Evolutionary conservation across 2,797 vertebrate species (phyloP).

Genomic region (Thunnus albacares): DNA sequence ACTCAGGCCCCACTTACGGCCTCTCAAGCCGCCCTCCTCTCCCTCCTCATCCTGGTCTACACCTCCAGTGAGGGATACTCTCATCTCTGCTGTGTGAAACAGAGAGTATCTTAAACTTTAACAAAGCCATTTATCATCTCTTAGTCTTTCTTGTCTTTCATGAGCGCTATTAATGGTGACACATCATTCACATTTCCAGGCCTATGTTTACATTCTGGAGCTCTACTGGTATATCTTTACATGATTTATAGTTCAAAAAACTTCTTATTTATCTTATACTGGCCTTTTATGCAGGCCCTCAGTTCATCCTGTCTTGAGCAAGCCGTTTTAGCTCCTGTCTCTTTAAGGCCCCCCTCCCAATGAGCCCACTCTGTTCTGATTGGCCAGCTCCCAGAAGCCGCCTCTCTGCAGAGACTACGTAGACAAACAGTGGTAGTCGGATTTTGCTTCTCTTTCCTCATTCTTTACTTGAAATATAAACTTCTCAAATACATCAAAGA

Average conservation of each 20-base stretch:
- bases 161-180: not conserved
- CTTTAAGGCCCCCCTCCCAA: too few species aligned
- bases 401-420: too few species aligned
- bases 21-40: slow-evolving; percentile 67
- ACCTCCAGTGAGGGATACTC: slow-evolving; percentile 42
- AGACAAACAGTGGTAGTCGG: too few species aligned
- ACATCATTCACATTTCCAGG: not conserved
- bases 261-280: too few species aligned
- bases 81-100: slow-evolving; percentile 7
- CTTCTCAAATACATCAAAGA: not conserved
- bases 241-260: too few species aligned
- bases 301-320: too few species aligned
- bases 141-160: not conserved
- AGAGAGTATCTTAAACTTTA: slow-evolving; percentile 2
- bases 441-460: too few species aligned
- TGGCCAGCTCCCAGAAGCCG: too few species aligned
- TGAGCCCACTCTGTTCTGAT: too few species aligned
- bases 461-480: not conserved
- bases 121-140: not conserved
- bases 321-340: too few species aligned
- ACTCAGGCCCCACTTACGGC: slow-evolving; percentile 81
- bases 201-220: not conserved
- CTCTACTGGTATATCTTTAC: too few species aligned
- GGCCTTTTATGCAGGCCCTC: too few species aligned
- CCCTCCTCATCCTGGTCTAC: slow-evolving; percentile 43